These are phyloP conservation scores for Datnioides undecimradiatus DNA, from an alignment of 2,113 vertebrate genomes.

Conservation along the genomic window DNA sequence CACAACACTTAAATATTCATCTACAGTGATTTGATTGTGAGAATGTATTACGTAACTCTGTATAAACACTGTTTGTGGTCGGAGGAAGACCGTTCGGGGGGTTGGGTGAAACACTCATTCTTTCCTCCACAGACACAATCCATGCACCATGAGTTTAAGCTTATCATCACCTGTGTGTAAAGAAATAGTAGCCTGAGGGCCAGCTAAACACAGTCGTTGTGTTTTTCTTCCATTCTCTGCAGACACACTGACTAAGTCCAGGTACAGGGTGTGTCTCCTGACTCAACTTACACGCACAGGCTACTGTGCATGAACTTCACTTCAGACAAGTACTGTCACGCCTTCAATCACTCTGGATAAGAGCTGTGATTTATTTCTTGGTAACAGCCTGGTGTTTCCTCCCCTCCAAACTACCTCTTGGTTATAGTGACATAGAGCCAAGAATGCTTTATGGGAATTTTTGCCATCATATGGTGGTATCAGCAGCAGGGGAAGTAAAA, in stretches of 20 bases:
- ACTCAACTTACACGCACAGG: constrained; percentile 43
- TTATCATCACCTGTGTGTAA: constrained; percentile 25
- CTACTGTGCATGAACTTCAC: not conserved
- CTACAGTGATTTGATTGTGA: not conserved
- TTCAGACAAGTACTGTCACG: constrained; percentile 45
- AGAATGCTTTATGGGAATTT: not conserved
- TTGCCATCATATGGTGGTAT: not conserved
- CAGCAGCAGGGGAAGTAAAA: too few species aligned
- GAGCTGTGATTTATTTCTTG: constrained; percentile 10
- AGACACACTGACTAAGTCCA: constrained; percentile 72
- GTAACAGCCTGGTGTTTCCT: constrained; percentile 7
- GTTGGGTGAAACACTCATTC: not conserved
- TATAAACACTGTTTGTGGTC: not conserved
- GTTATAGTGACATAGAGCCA: not conserved
- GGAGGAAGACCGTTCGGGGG: not conserved
- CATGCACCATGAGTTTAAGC: constrained; percentile 6
- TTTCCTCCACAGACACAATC: constrained; percentile 12
- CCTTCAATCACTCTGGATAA: constrained; percentile 6
- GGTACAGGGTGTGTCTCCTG: constrained; percentile 77
- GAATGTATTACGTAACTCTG: not conserved
- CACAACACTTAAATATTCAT: not conserved
- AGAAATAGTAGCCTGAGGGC: constrained; percentile 55
- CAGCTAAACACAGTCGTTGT: constrained; percentile 19
- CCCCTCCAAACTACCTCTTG: not conserved
- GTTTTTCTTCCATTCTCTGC: constrained; percentile 40